phyloP scores from a whole-genome alignment of 2,113 vertebrate species.

The Pimephales promelas region DNA sequence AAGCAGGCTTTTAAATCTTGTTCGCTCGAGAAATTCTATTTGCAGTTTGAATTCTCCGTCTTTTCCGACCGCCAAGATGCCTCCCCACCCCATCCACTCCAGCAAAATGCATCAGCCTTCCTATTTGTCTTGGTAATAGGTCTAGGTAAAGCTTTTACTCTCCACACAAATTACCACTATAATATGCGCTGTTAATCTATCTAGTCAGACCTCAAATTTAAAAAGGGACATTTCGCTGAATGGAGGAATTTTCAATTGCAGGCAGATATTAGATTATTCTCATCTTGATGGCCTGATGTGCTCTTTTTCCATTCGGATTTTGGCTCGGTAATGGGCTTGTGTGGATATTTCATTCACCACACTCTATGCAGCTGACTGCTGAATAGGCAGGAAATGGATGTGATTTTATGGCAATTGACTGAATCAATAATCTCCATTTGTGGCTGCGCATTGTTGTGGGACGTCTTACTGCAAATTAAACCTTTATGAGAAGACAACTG shows the following conservation, averaged over 20 bases:
- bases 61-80: background rate
- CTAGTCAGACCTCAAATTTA: constrained; percentile 19
- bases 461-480: constrained; percentile 7
- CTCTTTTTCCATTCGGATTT: constrained; percentile 27
- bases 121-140: constrained; percentile 44
- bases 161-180: constrained; percentile 39
- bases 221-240: constrained; percentile 28
- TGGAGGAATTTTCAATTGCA: constrained; percentile 22
- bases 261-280: constrained; percentile 41
- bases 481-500: background rate
- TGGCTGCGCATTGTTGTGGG: constrained; percentile 35
- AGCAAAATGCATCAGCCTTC: constrained; percentile 1
- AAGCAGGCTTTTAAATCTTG: constrained; percentile 29
- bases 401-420: constrained; percentile 46
- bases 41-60: background rate
- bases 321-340: constrained; percentile 31
- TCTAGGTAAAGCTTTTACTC: constrained; percentile 45
- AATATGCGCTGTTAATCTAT: constrained; percentile 43
- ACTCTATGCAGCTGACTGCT: constrained; percentile 29
- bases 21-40: constrained; percentile 34
- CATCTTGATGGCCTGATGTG: constrained; percentile 23
- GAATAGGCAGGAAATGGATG: constrained; percentile 39
- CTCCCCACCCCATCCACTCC: background rate
- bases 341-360: constrained; percentile 28
- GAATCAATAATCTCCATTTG: constrained; percentile 51